Evolutionary conservation across 1,140 invertebrate species (phyloP).

Genomic region (Aradophagus sp.): DNA sequence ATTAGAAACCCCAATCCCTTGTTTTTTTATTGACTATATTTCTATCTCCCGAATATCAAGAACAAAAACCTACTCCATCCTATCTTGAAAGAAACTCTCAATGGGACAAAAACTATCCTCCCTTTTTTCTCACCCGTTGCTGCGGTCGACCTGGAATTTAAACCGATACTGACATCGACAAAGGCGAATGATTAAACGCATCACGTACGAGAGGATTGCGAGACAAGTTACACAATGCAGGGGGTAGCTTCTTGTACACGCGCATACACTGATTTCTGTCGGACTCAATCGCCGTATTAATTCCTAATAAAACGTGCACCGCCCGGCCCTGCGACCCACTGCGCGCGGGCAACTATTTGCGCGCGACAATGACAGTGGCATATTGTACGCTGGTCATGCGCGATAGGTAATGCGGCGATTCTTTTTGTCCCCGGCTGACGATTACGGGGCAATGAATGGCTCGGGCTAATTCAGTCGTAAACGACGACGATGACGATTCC

Average conservation of each 20-base stretch:
- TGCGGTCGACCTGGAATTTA: constrained; percentile 29
- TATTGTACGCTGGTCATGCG: constrained; percentile 60
- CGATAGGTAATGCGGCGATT: constrained; percentile 60
- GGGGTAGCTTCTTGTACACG: constrained; percentile 45
- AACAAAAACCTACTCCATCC: too few relatives aligned
- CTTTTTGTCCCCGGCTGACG: constrained; percentile 52
- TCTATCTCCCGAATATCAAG: too few relatives aligned
- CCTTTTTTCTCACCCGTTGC: background rate
- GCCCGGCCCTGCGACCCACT: too few relatives aligned
- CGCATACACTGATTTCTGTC: constrained; percentile 51
- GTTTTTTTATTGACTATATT: too few relatives aligned
- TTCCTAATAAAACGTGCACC: constrained; percentile 59
- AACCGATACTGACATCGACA: constrained; percentile 38
- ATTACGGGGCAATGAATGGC: constrained; percentile 61
- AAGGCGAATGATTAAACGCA: constrained; percentile 48
- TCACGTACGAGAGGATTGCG: constrained; percentile 40
- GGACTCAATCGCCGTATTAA: constrained; percentile 58
- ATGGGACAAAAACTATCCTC: too few relatives aligned
- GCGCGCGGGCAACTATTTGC: constrained; percentile 29
- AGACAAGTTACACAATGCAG: constrained; percentile 36
- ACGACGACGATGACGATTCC: constrained; percentile 51
- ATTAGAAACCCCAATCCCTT: too few relatives aligned
- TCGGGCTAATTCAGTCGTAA: constrained; percentile 55
- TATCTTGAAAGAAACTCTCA: too few relatives aligned
- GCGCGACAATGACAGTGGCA: constrained; percentile 48